Evolutionary conservation across 2,113 vertebrate genomes (phyloP).

Genomic region (Pelvicachromis taeniatus): DNA sequence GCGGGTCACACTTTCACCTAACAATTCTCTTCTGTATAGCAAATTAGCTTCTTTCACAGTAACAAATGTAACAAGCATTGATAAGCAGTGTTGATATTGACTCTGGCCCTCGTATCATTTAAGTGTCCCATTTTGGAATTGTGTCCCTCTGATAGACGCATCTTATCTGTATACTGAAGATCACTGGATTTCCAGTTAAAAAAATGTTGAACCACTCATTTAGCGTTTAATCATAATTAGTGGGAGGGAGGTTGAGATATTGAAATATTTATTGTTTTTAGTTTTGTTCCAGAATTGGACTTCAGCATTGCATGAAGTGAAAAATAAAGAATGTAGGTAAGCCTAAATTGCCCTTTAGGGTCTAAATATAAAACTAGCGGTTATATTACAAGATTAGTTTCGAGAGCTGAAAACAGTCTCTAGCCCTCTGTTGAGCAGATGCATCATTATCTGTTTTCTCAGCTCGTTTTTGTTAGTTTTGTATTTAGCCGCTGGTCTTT

Average conservation of each 20-base stretch:
- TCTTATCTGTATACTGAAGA: neutral
- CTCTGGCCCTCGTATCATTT: neutral
- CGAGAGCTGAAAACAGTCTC: neutral
- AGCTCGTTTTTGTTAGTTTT: neutral
- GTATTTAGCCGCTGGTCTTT: neutral
- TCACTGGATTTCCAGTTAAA: neutral
- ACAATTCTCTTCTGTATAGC: neutral
- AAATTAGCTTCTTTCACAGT: neutral
- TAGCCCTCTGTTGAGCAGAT: constrained; percentile 2
- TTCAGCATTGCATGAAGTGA: neutral
- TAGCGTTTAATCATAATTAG: neutral
- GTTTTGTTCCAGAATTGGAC: neutral
- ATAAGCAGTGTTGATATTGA: neutral
- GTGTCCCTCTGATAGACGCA: neutral
- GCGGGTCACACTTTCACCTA: neutral
- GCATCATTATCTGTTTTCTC: neutral
- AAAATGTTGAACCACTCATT: too few species aligned
- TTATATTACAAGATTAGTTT: neutral
- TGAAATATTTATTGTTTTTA: neutral
- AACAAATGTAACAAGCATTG: neutral
- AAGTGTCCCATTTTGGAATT: neutral
- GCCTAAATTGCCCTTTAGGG: neutral
- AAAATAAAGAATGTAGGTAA: neutral
- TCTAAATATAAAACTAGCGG: neutral
- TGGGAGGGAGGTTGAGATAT: neutral